These are phyloP conservation scores for Athene cunicularia DNA, from an alignment of 2,113 vertebrate genomes.

Conservation along the genomic window DNA sequence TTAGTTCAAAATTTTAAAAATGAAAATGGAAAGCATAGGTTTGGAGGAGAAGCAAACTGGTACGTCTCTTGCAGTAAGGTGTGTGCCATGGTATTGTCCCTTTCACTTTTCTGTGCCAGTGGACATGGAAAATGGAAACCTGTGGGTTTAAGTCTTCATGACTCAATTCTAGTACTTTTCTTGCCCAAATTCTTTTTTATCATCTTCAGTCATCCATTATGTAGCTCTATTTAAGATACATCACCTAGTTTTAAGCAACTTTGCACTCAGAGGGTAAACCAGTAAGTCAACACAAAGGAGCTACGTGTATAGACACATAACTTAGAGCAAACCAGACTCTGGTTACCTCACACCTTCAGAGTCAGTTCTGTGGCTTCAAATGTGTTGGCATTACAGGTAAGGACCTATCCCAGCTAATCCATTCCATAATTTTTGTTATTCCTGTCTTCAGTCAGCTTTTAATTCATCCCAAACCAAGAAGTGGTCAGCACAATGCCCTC, in stretches of 20 bases:
- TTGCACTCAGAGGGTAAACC: neutral
- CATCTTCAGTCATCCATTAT: neutral
- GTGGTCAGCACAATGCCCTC: neutral
- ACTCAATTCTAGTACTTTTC: neutral
- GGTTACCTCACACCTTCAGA: neutral
- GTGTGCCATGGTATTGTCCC: neutral
- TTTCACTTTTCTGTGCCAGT: neutral
- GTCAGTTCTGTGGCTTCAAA: neutral
- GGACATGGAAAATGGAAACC: neutral
- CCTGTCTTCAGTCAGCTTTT: neutral
- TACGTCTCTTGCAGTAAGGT: neutral
- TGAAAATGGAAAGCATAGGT: neutral
- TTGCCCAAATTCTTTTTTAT: neutral
- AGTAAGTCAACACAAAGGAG: neutral
- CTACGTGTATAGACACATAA: rapidly evolving
- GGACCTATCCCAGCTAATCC: neutral
- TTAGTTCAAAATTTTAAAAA: neutral
- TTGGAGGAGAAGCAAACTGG: neutral
- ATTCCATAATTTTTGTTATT: neutral
- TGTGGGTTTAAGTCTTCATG: neutral
- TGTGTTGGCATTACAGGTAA: neutral
- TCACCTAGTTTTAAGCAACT: neutral
- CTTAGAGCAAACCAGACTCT: neutral
- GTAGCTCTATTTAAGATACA: neutral
- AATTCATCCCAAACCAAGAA: neutral